phyloP scores from a whole-genome alignment of 1,140 invertebrate genomes.

The Dendroctonus ponderosae region DNA sequence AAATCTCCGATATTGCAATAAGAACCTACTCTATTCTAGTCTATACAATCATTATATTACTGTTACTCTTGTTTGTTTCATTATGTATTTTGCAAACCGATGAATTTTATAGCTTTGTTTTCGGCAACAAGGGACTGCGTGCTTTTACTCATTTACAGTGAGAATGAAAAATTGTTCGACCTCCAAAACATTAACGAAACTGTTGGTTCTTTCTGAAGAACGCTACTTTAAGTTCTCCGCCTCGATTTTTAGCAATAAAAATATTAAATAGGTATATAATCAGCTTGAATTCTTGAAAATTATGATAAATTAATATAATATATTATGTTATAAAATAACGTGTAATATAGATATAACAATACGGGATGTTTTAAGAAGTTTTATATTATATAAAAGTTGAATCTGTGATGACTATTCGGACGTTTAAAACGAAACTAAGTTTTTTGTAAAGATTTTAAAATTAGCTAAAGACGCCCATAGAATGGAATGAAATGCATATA shows the following conservation, averaged over 20 bases:
- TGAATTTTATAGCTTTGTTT: conserved; percentile 9
- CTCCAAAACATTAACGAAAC: too few relatives aligned
- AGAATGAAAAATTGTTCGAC: not conserved
- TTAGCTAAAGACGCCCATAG: too few relatives aligned
- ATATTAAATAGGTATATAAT: not conserved
- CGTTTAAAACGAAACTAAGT: not conserved
- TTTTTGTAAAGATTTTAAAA: too few relatives aligned
- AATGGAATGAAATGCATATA: too few relatives aligned
- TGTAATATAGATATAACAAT: not conserved
- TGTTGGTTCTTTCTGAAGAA: too few relatives aligned
- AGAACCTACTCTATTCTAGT: conserved; percentile 36
- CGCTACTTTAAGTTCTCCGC: too few relatives aligned
- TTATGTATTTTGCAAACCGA: conserved; percentile 16
- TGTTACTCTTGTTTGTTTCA: conserved; percentile 32
- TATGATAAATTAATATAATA: not conserved
- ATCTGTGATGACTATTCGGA: conserved; percentile 26
- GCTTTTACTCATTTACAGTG: not conserved
- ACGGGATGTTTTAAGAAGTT: conserved; percentile 6
- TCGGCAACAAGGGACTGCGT: not conserved
- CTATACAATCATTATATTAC: conserved; percentile 36
- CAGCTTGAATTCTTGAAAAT: conserved; percentile 1
- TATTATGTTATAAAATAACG: conserved; percentile 2
- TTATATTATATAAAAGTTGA: conserved; percentile 17
- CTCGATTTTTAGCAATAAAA: too few relatives aligned
- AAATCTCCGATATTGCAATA: conserved; percentile 31